Evolutionary conservation across 2,888 invertebrate species (phyloP).

Genomic region (Lasioglossum villosulum): DNA sequence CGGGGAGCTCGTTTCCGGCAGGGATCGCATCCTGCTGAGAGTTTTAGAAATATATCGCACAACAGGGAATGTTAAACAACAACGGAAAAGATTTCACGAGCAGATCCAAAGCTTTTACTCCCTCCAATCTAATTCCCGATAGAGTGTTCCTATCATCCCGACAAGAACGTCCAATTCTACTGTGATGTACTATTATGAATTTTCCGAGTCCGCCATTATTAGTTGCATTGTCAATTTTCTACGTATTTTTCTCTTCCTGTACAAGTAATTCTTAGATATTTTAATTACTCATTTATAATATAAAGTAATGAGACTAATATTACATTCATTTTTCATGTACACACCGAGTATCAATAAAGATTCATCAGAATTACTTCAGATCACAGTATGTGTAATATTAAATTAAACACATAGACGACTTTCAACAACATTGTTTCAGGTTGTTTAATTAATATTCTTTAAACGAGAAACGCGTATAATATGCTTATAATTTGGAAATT

Average conservation of each 20-base stretch:
- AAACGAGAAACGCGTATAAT: neutral
- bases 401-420: neutral
- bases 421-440: neutral
- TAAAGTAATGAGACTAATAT: neutral
- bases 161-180: neutral
- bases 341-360: neutral
- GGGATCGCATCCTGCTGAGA: constrained; percentile 33
- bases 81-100: neutral
- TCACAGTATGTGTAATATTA: neutral
- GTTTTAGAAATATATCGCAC: constrained; percentile 49
- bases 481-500: neutral
- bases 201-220: neutral
- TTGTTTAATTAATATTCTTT: neutral
- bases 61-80: constrained; percentile 26
- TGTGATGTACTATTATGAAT: neutral
- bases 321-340: neutral
- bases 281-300: neutral
- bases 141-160: neutral
- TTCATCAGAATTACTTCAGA: neutral
- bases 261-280: neutral
- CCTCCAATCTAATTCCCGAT: constrained; percentile 12
- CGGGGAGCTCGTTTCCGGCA: constrained; percentile 43
- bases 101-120: constrained; percentile 23
- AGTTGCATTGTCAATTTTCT: neutral
- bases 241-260: too few relatives aligned